Evolutionary conservation across 2,888 invertebrate genomes (phyloP), one percentile per base, ranked within the genome.

Genomic region (Syrista parreyssii): DNA sequence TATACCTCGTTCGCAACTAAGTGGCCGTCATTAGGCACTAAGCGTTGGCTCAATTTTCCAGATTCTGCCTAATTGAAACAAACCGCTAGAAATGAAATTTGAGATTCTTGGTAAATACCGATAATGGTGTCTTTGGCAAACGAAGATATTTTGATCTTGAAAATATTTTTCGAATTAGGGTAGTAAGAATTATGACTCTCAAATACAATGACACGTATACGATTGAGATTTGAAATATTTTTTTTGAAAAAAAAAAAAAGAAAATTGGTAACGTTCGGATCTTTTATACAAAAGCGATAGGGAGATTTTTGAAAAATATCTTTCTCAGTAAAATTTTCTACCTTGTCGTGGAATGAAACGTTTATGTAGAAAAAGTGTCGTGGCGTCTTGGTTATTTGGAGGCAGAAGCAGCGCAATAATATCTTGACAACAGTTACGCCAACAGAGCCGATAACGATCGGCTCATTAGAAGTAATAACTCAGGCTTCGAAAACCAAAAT

Each of bases 391-490:
- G 23, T 55, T 55, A 55, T 55, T 6, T 23, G 9, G 23, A 23
- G 55, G 23, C 9, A 55, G 0, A 33, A 31, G 71, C 31, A 71
- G 32, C 71, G 71, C 32, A 71, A 71, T 71, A 31, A 33, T 71
- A 71, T 71, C 71, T 31, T 15, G 71, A 33, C 31, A 33, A 71
- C 71, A 71, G 33, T 71, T 71, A 71, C 71, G 71, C 71, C 31
- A 9, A 33, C 32, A 31, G 23, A 9, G 71, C 71, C 11, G 71
- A 33, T 32, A 32, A 71, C 31, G 71, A 71, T 71, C 71, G 71
- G 71, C 81, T 83, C 84, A 80, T 85, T 84, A 84, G 75, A 83
- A 76, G 73, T 78, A 79, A 79, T 81, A 80, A 81, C 78, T 74
- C 71, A 78, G 73, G 33, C 76, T 77, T 69, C 23, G 55, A 55